Conservation (phyloP, 2,797 vertebrate species). For the Squalus acanthias region DNA sequence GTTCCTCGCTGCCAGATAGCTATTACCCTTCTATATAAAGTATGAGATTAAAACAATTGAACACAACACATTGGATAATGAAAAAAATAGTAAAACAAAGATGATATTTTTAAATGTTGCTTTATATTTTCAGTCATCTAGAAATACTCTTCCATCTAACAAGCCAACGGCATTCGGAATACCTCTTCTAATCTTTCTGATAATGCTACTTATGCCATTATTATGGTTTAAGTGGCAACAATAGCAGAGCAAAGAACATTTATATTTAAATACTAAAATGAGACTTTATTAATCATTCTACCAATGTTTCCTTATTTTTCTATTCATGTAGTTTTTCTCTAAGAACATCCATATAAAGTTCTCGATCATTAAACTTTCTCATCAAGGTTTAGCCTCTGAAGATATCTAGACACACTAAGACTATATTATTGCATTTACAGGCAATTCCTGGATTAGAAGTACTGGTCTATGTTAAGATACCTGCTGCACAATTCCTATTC, state of each 20-base stretch:
- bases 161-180: no score
- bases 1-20: background rate
- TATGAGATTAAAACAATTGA: background rate
- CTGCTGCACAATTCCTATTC: background rate
- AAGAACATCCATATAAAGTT: background rate
- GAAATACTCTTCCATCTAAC: background rate
- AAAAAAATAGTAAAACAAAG: background rate
- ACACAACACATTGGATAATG: background rate
- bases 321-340: no score
- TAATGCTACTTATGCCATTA: background rate
- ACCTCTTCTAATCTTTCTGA: background rate
- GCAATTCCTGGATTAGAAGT: background rate
- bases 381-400: background rate
- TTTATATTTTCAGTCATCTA: background rate
- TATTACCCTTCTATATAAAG: background rate
- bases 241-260: background rate
- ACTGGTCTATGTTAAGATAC: background rate
- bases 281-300: conserved; percentile 6
- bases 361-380: background rate
- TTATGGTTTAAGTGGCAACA: background rate
- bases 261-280: background rate
- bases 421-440: background rate
- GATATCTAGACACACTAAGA: background rate
- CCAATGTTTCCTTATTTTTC: background rate
- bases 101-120: background rate